Percentiles rank a stretch among this genome's conserved stretches.
These are phyloP conservation scores for Simalia tracyae DNA, from an alignment of 2,797 vertebrate genomes.

Conservation along the genomic window DNA sequence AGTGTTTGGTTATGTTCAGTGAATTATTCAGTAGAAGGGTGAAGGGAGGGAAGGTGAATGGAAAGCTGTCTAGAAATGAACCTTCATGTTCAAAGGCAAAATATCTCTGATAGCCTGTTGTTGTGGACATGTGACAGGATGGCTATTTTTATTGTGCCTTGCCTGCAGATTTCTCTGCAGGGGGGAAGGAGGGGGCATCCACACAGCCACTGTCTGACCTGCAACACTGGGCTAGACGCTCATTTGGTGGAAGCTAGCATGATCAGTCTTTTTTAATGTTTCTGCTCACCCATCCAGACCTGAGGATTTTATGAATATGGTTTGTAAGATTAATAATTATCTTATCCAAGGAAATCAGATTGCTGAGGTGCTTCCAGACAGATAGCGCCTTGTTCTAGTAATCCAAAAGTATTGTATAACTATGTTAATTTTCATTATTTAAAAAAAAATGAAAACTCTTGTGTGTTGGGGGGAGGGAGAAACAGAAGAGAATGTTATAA, in stretches of 20 bases:
- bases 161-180: neutral
- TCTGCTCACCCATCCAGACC: neutral
- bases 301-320: neutral
- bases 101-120: neutral
- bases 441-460: neutral
- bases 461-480: neutral
- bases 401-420: neutral
- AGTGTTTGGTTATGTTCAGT: conserved; percentile 36
- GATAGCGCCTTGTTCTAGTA: neutral
- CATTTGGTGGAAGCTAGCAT: neutral
- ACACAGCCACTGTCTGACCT: neutral
- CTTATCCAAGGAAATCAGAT: neutral
- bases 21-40: conserved; percentile 21
- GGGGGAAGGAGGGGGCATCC: neutral
- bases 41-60: neutral
- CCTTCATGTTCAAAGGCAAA: neutral
- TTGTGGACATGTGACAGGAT: neutral
- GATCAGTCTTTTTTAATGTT: neutral
- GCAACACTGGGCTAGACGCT: neutral
- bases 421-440: neutral
- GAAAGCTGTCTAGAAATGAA: neutral
- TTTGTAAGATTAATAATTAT: neutral
- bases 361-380: neutral
- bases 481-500: neutral
- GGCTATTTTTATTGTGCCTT: neutral